Conservation (phyloP, 2,888 invertebrate species). For the Subacronicta megacephala region DNA sequence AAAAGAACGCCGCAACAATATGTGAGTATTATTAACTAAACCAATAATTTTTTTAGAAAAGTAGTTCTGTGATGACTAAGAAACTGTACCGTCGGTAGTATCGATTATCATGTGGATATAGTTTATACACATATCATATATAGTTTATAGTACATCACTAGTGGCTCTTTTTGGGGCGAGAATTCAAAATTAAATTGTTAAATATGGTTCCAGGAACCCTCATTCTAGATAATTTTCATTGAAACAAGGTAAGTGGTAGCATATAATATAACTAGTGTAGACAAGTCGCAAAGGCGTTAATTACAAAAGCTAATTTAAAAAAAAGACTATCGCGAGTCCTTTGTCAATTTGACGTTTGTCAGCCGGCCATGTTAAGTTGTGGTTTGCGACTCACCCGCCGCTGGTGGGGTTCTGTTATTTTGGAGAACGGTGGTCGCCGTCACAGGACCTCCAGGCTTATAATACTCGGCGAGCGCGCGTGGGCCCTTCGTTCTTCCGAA, state of each 20-base stretch:
- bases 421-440: conserved; percentile 82
- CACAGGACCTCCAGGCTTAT: conserved; percentile 76
- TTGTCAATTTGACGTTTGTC: conserved; percentile 27
- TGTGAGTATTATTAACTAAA: conserved; percentile 66
- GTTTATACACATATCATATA: no score
- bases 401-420: conserved; percentile 78
- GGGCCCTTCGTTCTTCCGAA: conserved; percentile 78
- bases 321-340: conserved; percentile 20
- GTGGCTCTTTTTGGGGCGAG: not conserved
- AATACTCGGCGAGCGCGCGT: conserved; percentile 79
- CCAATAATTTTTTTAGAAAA: not conserved
- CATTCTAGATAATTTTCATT: not conserved
- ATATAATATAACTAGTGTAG: conserved; percentile 5
- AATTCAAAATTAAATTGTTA: not conserved
- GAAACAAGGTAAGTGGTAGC: conserved; percentile 34
- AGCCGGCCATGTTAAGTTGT: not conserved
- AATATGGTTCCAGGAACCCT: not conserved
- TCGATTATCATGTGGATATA: no score
- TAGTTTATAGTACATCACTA: no score
- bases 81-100: no score
- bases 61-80: not conserved
- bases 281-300: not conserved
- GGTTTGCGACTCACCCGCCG: conserved; percentile 38
- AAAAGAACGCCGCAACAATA: conserved; percentile 67
- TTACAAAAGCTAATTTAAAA: not conserved